phyloP scores from a whole-genome alignment of 2,888 invertebrate species.

The Tenthredo mesomela region DNA sequence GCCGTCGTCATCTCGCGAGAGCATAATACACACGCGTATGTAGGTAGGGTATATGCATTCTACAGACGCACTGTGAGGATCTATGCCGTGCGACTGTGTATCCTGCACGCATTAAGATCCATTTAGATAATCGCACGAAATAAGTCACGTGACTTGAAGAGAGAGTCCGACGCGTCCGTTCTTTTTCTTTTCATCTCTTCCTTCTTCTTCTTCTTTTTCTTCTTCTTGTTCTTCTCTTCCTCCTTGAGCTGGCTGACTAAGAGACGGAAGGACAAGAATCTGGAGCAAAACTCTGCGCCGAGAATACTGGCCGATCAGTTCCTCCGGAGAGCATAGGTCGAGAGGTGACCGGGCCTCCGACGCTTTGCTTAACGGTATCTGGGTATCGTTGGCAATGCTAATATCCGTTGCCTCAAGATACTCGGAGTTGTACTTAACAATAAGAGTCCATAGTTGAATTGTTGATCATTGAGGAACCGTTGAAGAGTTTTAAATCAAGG shows the following conservation, averaged over 20 bases:
- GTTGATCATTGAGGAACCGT: not conserved
- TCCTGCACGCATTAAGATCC: slow-evolving; percentile 54
- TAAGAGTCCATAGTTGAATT: slow-evolving; percentile 4
- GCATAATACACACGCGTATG: slow-evolving; percentile 16
- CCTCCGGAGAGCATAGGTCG: slow-evolving; percentile 68
- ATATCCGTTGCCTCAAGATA: slow-evolving; percentile 71
- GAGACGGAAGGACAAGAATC: slow-evolving; percentile 39
- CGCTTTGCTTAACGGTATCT: slow-evolving; percentile 76
- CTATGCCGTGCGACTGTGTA: slow-evolving; percentile 38
- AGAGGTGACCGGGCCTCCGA: slow-evolving; percentile 62
- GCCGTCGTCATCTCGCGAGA: slow-evolving; percentile 32
- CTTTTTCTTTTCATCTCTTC: slow-evolving; percentile 35
- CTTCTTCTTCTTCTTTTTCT: not conserved
- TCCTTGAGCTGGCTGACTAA: not conserved
- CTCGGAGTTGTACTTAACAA: not conserved
- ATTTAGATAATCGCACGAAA: slow-evolving; percentile 53
- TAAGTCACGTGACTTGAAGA: slow-evolving; percentile 45
- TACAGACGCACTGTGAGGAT: not conserved
- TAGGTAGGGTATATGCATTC: not conserved
- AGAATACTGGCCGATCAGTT: slow-evolving; percentile 46
- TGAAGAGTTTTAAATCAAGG: not conserved
- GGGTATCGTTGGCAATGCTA: slow-evolving; percentile 69
- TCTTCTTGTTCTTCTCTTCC: slow-evolving; percentile 47
- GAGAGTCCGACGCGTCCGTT: not conserved
- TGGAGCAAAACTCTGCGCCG: slow-evolving; percentile 15